Evolutionary conservation across 2,113 vertebrate species (phyloP), one percentile per base, ranked within the genome.

Genomic region (Abramis brama): DNA sequence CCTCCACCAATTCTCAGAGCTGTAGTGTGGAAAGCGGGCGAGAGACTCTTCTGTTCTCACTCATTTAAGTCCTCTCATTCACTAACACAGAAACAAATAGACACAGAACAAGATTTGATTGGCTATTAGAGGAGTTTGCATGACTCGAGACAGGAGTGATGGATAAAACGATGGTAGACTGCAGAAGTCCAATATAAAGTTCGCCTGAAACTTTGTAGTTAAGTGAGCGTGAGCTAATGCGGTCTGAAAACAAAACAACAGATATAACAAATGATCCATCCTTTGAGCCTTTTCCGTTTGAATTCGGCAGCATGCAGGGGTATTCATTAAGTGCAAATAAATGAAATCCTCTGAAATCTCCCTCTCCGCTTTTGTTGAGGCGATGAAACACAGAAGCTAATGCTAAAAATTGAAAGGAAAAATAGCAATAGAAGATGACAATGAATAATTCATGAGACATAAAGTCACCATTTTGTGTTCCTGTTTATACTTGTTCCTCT

Each of bases 21-120:
- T 90, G 74, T 47, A 89, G 86, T 85, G 91, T 91, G 92, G 92
- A 91, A 92, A 89, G 91, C 85, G 83, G 50, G 25, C 47, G 57
- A 30, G 50, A 70, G 47, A 79, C 30, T 33, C 70, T 50, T 79
- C 50, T 73, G 64, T 86, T 87, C 86, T 89, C 89, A 80, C 86
- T 76, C 85, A 86, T 47, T 88, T 87, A 90, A 87, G 19, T 6
- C 90, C 86, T 87, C 90, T 93, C 90, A 91, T 86, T 50, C 81
- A 87, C 87, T 90, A 89, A 85, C 88, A 89, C 88, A 89, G 88
- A 92, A 87, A 88, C 90, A 89, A 92, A 90, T 92, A 90, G 85
- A 39, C n/a, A 73, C 33, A 43, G 30, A 30, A 59, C 23, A 75
- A 39, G 15, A 30, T 70, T 81, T 82, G 15, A 73, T 47, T 81